Evolutionary conservation across 2,113 vertebrate species (phyloP), one percentile per base, ranked within the genome.

Genomic region (Anoura caudifer): DNA sequence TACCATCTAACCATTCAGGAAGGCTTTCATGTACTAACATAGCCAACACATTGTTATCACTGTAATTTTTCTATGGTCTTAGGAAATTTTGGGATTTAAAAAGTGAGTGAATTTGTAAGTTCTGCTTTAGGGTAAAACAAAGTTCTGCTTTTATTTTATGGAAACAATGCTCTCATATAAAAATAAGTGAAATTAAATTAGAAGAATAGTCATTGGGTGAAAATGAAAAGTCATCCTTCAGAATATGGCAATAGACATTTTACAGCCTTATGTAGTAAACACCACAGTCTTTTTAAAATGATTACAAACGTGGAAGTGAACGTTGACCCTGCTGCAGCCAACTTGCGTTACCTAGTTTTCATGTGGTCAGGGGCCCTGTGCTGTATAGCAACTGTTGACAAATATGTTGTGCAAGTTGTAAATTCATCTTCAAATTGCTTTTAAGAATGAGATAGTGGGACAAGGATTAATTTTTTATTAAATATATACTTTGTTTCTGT

Each of bases 121-220:
- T 75, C 22, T 2, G 61, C 4, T 45, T 36, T 17, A 50, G n/a
- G 8, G 19, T 47, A 15, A n/a, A 80, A n/a, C n/a, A n/a, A n/a
- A n/a, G n/a, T n/a, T n/a, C n/a, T n/a, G n/a, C n/a, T 38, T 69
- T 83, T 72, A 59, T 31, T 24, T 9, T 73, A 65, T 24, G 2
- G 33, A 72, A 91, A 36, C 3, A 91, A 41, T 65, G 31, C 0
- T 16, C 4, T 91, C 43, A 26, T 26, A 73, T 45, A 73, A 75
- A 89, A 92, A 43, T 54, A 63, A 89, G 22, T 67, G 10, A 72
- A 93, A 50, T 91, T 87, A 72, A 69, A 38, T 19, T 83, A 70
- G n/a, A 80, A 82, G 15, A 80, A 31, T n/a, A 12, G 19, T 77
- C 7, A 69, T 76, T 67, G 50, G 28, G 61, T 75, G 7, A 14